Evolutionary conservation across 2,888 invertebrate genomes (phyloP).

Genomic region (Ephialtes manifestator): DNA sequence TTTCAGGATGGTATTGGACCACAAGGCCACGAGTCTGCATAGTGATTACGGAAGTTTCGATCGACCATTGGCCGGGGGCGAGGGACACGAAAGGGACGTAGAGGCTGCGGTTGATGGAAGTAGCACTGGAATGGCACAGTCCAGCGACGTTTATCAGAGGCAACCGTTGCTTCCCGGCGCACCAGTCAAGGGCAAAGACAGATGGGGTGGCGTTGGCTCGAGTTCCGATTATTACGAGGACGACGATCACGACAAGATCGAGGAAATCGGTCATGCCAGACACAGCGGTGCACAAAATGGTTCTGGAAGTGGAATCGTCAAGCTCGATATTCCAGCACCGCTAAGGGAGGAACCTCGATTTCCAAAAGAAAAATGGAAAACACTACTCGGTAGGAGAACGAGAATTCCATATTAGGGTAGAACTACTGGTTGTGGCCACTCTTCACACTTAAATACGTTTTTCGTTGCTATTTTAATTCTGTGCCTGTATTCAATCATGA

Average conservation of each 20-base stretch:
- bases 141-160: slow-evolving; percentile 88
- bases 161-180: slow-evolving; percentile 87
- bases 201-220: slow-evolving; percentile 86
- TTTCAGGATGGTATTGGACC: slow-evolving; percentile 89
- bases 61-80: slow-evolving; percentile 83
- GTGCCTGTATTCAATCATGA: no score
- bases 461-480: no score
- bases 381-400: slow-evolving; percentile 87
- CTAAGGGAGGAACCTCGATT: slow-evolving; percentile 92
- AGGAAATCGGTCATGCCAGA: slow-evolving; percentile 80
- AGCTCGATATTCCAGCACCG: slow-evolving; percentile 90
- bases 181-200: slow-evolving; percentile 86
- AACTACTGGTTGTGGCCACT: no score
- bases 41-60: slow-evolving; percentile 89
- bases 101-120: slow-evolving; percentile 85
- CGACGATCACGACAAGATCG: slow-evolving; percentile 86
- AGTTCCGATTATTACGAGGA: slow-evolving; percentile 86
- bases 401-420: neutral
- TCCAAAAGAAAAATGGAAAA: slow-evolving; percentile 95
- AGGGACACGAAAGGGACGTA: slow-evolving; percentile 83
- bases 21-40: slow-evolving; percentile 87
- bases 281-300: slow-evolving; percentile 82
- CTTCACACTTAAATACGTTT: no score
- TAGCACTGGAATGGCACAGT: slow-evolving; percentile 84
- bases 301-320: slow-evolving; percentile 87